Conservation (phyloP, 2,888 invertebrate species). For the Sisyra terminalis region DNA sequence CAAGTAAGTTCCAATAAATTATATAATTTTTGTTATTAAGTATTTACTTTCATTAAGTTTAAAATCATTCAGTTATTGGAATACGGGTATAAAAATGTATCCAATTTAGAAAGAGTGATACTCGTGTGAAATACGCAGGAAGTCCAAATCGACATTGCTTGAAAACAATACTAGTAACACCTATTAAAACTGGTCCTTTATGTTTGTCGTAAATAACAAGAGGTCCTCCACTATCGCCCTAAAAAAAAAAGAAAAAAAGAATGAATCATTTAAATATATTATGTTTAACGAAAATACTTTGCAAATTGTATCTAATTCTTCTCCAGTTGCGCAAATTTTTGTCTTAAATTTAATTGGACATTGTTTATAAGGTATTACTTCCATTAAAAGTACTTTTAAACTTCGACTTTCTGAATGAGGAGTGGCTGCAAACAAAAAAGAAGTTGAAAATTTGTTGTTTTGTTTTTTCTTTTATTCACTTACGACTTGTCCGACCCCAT, state of each 20-base stretch:
- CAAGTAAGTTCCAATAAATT: slow-evolving; percentile 36
- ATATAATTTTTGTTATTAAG: slow-evolving; percentile 6
- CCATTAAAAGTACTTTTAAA: slow-evolving; percentile 4
- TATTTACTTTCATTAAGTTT: background rate
- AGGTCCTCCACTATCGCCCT: slow-evolving; percentile 5
- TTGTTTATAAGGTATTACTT: background rate
- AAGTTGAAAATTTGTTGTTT: too few species aligned
- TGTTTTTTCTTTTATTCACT: too few species aligned
- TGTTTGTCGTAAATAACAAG: slow-evolving; percentile 2
- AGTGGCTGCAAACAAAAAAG: slow-evolving; percentile 3
- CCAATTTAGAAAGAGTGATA: slow-evolving; percentile 3
- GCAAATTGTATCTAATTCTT: slow-evolving; percentile 3
- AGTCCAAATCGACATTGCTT: background rate
- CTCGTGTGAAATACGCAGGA: slow-evolving; percentile 3
- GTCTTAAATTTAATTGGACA: slow-evolving; percentile 2
- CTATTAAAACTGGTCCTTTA: background rate
- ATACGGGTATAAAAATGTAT: background rate
- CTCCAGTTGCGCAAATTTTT: slow-evolving; percentile 1
- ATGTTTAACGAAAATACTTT: background rate
- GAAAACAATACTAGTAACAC: slow-evolving; percentile 1
- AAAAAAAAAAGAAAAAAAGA: background rate
- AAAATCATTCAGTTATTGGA: background rate
- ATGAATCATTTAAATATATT: background rate
- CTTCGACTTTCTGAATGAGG: slow-evolving; percentile 1
- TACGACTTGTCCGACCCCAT: slow-evolving; percentile 4